phyloP scores from a whole-genome alignment of 2,888 invertebrate genomes.

The Oscheius onirici region DNA sequence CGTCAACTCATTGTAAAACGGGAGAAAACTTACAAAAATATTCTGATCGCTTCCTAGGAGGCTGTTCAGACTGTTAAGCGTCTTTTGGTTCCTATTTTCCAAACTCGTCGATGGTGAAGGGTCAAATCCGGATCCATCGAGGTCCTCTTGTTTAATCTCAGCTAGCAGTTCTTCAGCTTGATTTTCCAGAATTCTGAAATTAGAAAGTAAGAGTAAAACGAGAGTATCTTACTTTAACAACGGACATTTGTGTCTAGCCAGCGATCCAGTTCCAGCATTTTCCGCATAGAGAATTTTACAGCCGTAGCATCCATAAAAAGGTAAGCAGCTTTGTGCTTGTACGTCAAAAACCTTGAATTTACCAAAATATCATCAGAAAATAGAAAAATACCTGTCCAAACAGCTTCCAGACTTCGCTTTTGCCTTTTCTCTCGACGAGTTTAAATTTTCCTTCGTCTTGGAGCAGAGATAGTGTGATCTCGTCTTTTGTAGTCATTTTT shows the following conservation, averaged over 20 bases:
- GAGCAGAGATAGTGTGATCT: background rate
- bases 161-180: no score
- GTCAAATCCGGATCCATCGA: no score
- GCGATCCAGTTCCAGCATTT: background rate
- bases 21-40: no score
- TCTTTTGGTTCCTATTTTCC: no score
- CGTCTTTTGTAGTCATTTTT: background rate
- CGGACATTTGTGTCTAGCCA: background rate
- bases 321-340: background rate
- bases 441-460: background rate
- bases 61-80: no score
- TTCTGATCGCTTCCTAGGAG: no score
- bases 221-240: no score
- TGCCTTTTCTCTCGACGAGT: background rate
- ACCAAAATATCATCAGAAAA: background rate
- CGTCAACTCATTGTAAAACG: no score
- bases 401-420: background rate
- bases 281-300: background rate
- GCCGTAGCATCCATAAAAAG: background rate
- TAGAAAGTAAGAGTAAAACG: no score
- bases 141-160: no score
- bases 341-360: background rate
- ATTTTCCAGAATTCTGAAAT: no score
- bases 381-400: background rate
- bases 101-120: no score